A percentile compares a stretch with the other conserved stretches of the same genome.
These are phyloP conservation scores for Cryptophagus acutangulus DNA, from an alignment of 2,888 invertebrate species.

Conservation along the genomic window DNA sequence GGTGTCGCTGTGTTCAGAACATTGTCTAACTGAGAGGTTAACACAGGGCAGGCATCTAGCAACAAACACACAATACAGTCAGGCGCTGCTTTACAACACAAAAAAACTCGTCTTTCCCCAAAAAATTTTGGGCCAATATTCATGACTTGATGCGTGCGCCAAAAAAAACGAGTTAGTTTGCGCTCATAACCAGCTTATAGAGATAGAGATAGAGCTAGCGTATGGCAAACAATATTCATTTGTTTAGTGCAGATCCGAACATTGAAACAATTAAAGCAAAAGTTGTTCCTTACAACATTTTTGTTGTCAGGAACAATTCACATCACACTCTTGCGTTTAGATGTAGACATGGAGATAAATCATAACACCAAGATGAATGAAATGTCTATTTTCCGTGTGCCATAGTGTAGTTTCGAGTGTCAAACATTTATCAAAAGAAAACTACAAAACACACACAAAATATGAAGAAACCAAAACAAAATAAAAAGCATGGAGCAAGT, in stretches of 20 bases:
- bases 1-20: constrained; percentile 66
- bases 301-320: constrained; percentile 23
- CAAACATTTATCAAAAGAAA: too few relatives aligned
- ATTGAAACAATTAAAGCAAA: constrained; percentile 44
- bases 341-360: constrained; percentile 6
- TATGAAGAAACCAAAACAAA: constrained; percentile 5
- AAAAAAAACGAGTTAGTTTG: constrained; percentile 25
- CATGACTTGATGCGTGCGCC: too few relatives aligned
- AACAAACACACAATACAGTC: constrained; percentile 72
- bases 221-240: constrained; percentile 36
- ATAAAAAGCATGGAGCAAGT: constrained; percentile 30
- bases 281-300: constrained; percentile 35
- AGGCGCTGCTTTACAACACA: constrained; percentile 37
- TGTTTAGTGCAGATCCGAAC: constrained; percentile 42
- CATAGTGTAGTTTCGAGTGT: too few relatives aligned
- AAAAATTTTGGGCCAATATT: too few relatives aligned
- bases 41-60: constrained; percentile 89
- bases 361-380: constrained; percentile 18
- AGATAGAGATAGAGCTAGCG: constrained; percentile 43
- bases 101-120: constrained; percentile 29
- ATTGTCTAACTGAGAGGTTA: constrained; percentile 84
- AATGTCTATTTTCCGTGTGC: too few relatives aligned
- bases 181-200: constrained; percentile 41
- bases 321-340: constrained; percentile 40
- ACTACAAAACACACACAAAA: too few relatives aligned